Evolutionary conservation across 30 jellyfish, hydroid and myxozoan genomes (phyloP), one percentile per base, ranked within the genome.

Genomic region (Aurelia coerulea): DNA sequence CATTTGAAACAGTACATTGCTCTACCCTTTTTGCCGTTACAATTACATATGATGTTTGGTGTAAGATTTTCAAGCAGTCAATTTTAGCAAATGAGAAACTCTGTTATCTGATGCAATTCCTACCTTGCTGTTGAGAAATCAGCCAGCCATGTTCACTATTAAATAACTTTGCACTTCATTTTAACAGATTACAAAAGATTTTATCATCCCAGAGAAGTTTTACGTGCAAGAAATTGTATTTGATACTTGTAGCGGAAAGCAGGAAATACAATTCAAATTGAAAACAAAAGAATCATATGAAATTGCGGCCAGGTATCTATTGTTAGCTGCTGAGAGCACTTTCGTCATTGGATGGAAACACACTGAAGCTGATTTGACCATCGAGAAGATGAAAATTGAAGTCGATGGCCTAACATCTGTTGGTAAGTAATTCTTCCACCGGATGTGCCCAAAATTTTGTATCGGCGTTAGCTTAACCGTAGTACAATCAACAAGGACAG

Each of bases 221-320:
- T n/a, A 67, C 78, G 78, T 67, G 23, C 29, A 67, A 35, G 78
- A 67, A 33, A 4, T 67, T 5, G 70, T 23, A 0, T 60, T 60
- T 60, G 70, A 60, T 60, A 23, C 70, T 17, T 60, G 70, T 60
- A 6, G 58, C 23, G 78, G 52, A 14, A 62, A 34, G 18, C 62
- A 41, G 6, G 41, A 39, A 23, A 62, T 77, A 9, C 76, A 33
- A 12, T 77, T 77, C 49, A 32, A 58, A 53, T 18, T 60, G 14
- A 52, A 16, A 23, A 39, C 77, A 32, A 62, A 29, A 23, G 88
- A 77, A 34, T 77, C 88, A 9, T 33, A 49, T 10, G 88, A 77
- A 41, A 52, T 77, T 2, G 88, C 76, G 1, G 63, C 78, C 54
- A 67, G 52, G 19, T 67, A 67, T 33, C 10, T 67, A 0, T 10